These are phyloP conservation scores for Pammene fasciana DNA, from an alignment of 2,888 invertebrate species.

Conservation along the genomic window DNA sequence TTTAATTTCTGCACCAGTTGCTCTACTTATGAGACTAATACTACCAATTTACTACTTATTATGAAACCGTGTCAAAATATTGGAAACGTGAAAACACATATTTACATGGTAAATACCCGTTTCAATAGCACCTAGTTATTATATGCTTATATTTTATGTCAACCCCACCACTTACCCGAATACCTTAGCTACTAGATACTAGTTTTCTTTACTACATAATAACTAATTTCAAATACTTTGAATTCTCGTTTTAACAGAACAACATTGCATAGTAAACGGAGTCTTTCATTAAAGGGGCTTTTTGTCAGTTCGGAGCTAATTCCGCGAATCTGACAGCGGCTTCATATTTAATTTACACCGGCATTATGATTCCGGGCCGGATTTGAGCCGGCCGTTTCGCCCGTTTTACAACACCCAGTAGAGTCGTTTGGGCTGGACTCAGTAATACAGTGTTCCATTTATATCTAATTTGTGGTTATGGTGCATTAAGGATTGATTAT, in stretches of 20 bases:
- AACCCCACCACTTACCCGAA: too few relatives aligned
- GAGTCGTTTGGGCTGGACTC: conserved; percentile 56
- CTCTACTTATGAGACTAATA: too few relatives aligned
- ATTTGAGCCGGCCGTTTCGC: conserved; percentile 55
- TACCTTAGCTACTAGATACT: too few relatives aligned
- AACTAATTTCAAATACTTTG: not conserved
- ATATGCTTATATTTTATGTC: too few relatives aligned
- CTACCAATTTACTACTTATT: too few relatives aligned
- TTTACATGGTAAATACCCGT: too few relatives aligned
- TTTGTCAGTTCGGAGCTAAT: conserved; percentile 39
- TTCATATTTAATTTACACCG: conserved; percentile 63
- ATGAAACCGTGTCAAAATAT: too few relatives aligned
- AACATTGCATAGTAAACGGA: conserved; percentile 36
- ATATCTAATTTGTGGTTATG: conserved; percentile 58
- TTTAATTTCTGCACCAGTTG: too few relatives aligned
- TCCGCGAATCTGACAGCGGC: conserved; percentile 46
- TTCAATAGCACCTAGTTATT: too few relatives aligned
- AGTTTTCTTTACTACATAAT: too few relatives aligned
- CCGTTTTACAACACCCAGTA: conserved; percentile 64
- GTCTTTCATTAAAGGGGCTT: conserved; percentile 37
- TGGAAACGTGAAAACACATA: too few relatives aligned
- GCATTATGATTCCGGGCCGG: conserved; percentile 55
- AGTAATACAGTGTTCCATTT: conserved; percentile 64
- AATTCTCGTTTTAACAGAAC: conserved; percentile 12
- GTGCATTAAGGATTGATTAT: conserved; percentile 55